phyloP scores from a whole-genome alignment of 2,888 invertebrate genomes.

The Osmoderma eremita region DNA sequence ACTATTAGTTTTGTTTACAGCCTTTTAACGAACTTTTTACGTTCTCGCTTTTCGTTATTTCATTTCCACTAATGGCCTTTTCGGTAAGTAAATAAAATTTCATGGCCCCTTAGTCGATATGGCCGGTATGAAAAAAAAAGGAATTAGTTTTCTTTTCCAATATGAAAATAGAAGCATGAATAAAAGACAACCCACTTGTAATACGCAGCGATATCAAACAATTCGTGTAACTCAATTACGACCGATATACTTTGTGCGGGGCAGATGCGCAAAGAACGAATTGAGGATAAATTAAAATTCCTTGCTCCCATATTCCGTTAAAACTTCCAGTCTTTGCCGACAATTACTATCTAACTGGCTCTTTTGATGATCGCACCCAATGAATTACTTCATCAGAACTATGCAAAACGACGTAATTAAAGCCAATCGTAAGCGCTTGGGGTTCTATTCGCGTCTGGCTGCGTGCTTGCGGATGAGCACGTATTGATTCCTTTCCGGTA shows the following conservation, averaged over 20 bases:
- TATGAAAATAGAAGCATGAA: too few relatives aligned
- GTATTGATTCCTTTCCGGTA: conserved; percentile 55
- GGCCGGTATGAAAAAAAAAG: too few relatives aligned
- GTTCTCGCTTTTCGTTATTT: conserved; percentile 22
- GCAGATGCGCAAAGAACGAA: too few relatives aligned
- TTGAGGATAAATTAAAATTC: conserved; percentile 14
- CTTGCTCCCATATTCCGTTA: conserved; percentile 17
- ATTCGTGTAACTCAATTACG: not conserved
- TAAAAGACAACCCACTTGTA: too few relatives aligned
- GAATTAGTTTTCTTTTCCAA: too few relatives aligned
- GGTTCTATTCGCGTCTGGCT: conserved; percentile 47
- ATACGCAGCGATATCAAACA: too few relatives aligned
- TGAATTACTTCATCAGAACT: conserved; percentile 43
- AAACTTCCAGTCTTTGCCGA: conserved; percentile 12
- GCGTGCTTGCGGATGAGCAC: not conserved
- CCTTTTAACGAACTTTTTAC: conserved; percentile 35
- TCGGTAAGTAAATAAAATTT: conserved; percentile 31
- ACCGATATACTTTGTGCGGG: not conserved
- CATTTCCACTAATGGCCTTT: conserved; percentile 25
- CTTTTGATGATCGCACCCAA: conserved; percentile 24
- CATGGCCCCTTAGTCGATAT: not conserved
- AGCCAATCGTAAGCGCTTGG: conserved; percentile 51
- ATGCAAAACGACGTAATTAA: conserved; percentile 51
- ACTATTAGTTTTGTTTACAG: conserved; percentile 36
- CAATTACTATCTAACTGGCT: conserved; percentile 18